Evolutionary conservation across 1,140 invertebrate species (phyloP).

Genomic region (Dermatophagoides farinae): DNA sequence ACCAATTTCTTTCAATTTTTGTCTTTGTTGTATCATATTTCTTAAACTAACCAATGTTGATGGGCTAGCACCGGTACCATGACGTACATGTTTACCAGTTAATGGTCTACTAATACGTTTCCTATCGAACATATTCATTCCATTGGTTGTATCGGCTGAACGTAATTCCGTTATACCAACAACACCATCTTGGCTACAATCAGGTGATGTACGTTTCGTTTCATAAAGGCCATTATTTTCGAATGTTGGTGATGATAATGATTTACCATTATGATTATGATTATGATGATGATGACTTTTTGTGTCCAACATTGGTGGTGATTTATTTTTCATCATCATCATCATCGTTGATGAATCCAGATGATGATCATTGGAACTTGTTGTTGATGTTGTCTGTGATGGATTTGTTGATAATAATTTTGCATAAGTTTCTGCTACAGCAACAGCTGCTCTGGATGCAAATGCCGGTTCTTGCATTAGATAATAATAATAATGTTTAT

Average conservation of each 20-base stretch:
- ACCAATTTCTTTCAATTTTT: slow-evolving; percentile 22
- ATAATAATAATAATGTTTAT: slow-evolving; percentile 11
- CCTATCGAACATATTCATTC: slow-evolving; percentile 8
- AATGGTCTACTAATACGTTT: slow-evolving; percentile 28
- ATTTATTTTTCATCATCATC: too few relatives aligned
- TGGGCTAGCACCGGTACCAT: slow-evolving; percentile 31
- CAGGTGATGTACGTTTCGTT: slow-evolving; percentile 4
- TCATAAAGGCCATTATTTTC: not conserved
- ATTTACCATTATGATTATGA: too few relatives aligned
- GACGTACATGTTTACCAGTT: slow-evolving; percentile 30
- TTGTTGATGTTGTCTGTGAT: not conserved
- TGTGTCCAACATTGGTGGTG: not conserved
- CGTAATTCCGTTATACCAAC: not conserved
- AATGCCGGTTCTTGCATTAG: slow-evolving; percentile 8
- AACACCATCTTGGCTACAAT: not conserved
- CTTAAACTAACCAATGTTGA: slow-evolving; percentile 28
- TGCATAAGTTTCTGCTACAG: slow-evolving; percentile 10
- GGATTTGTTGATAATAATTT: slow-evolving; percentile 3
- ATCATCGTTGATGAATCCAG: not conserved
- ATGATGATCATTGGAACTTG: not conserved
- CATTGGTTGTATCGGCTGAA: slow-evolving; percentile 13
- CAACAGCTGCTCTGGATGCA: slow-evolving; percentile 11
- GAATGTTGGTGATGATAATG: not conserved
- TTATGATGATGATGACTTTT: not conserved
- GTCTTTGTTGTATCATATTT: slow-evolving; percentile 29